Evolutionary conservation across 1,140 invertebrate genomes (phyloP).

Genomic region (Gonioctena quinquepunctata): DNA sequence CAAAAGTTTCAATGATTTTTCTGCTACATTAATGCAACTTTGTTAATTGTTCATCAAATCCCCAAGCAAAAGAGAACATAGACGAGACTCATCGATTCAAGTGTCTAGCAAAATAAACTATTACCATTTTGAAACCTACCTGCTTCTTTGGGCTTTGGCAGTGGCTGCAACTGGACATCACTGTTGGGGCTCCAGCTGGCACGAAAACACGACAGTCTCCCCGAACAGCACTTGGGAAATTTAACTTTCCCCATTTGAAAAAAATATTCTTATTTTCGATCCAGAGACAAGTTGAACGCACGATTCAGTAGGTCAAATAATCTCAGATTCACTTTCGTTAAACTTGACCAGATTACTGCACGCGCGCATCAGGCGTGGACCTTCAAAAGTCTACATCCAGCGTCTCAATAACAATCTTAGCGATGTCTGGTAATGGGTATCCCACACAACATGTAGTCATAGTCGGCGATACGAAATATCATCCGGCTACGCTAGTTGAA

Average conservation of each 20-base stretch:
- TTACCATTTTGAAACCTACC: neutral
- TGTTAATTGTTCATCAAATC: neutral
- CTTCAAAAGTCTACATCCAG: neutral
- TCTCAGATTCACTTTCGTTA: constrained; percentile 11
- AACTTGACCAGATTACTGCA: neutral
- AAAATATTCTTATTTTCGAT: neutral
- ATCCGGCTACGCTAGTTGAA: too few relatives aligned
- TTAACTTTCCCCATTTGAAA: constrained; percentile 26
- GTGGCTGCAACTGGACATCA: constrained; percentile 32
- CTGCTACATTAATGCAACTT: neutral
- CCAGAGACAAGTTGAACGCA: neutral
- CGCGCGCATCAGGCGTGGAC: neutral
- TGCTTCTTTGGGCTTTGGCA: constrained; percentile 46
- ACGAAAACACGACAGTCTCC: constrained; percentile 26
- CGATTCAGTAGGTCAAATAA: neutral
- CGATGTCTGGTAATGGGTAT: neutral
- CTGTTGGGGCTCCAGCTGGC: constrained; percentile 31
- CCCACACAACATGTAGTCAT: neutral
- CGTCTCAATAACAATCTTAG: neutral
- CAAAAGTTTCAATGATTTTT: neutral
- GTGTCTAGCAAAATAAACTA: too few relatives aligned
- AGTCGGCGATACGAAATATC: neutral
- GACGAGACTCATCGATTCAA: too few relatives aligned
- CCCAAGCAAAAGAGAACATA: too few relatives aligned
- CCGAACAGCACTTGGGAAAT: constrained; percentile 27